Evolutionary conservation across 2,888 invertebrate species (phyloP), one percentile per base, ranked within the genome.

Genomic region (Metalampra italica): DNA sequence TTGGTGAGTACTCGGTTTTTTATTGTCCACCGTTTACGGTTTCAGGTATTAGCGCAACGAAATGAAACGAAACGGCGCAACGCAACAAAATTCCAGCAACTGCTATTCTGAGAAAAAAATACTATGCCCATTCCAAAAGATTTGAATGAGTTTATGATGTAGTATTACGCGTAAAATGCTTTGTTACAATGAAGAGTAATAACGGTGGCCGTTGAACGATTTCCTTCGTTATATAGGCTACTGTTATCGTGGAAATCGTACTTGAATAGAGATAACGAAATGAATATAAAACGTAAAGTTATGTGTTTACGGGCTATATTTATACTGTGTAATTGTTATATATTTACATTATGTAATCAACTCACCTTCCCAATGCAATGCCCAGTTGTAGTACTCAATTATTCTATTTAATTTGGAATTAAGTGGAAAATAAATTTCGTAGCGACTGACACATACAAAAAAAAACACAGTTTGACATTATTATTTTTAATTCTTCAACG

Each of bases 141-240:
- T 66, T 53, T 66, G 57, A 54, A 61, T 56, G 62, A 65, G 55
- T 54, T 49, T 47, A 40, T 61, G 58, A 50, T 58, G 55, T 47
- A 54, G 62, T 64, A 65, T 59, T 43, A 47, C 46, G 50, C 57
- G 57, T 51, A 58, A 64, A 64, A 59, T 68, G 62, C n/a, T 71
- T 74, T 80, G 82, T 83, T 68, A 70, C 78, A 79, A 64, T 62
- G 53, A 62, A 60, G 51, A 60, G 46, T 51, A 58, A 51, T 82
- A 83, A 82, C 82, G 80, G 65, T 71, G 68, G 66, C 68, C 82
- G 82, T 78, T 75, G 62, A 78, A 82, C 79, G 78, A 71, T 68
- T 66, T 57, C 60, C 71, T 55, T 55, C 82, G 82, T 83, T 89
- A 83, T 82, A 89, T 88, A 89, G 78, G 67, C 65, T 68, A 52